Percentiles rank a stretch among this genome's conserved stretches.
These are phyloP conservation scores for Bos javanicus DNA, from an alignment of 2,113 vertebrate species.

Conservation along the genomic window DNA sequence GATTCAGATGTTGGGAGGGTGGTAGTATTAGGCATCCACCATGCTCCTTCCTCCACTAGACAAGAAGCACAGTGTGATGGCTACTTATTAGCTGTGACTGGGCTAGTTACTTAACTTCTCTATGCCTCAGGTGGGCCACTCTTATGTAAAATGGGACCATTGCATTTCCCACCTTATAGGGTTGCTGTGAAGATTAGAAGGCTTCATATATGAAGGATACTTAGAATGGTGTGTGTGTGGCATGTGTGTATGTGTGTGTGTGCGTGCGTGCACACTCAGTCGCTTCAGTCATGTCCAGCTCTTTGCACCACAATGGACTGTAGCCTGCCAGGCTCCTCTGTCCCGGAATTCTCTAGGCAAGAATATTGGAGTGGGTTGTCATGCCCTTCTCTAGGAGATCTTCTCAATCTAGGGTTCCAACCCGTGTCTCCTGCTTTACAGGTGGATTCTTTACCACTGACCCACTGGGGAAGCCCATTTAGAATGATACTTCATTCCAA, in stretches of 20 bases:
- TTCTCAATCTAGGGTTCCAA: background rate
- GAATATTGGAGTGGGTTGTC: background rate
- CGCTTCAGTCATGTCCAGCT: background rate
- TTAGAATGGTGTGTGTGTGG: background rate
- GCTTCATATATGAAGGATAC: background rate
- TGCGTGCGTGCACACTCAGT: fast-evolving
- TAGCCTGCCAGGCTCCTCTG: background rate
- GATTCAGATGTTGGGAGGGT: background rate
- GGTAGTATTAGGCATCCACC: background rate
- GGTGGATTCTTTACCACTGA: background rate
- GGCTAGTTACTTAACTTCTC: background rate
- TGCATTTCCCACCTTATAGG: background rate
- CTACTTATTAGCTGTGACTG: background rate
- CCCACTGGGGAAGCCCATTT: background rate
- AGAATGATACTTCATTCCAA: background rate
- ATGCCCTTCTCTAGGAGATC: background rate
- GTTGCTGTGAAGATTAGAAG: background rate
- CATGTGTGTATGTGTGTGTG: no score
- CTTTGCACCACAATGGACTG: background rate
- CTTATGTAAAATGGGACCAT: background rate
- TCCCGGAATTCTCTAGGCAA: background rate
- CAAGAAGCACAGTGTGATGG: background rate
- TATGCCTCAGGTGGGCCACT: background rate
- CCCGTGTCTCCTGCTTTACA: background rate
- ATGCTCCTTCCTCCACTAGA: background rate